Conservation (phyloP, 2,888 invertebrate genomes). For the Drosophila neotestacea region DNA sequence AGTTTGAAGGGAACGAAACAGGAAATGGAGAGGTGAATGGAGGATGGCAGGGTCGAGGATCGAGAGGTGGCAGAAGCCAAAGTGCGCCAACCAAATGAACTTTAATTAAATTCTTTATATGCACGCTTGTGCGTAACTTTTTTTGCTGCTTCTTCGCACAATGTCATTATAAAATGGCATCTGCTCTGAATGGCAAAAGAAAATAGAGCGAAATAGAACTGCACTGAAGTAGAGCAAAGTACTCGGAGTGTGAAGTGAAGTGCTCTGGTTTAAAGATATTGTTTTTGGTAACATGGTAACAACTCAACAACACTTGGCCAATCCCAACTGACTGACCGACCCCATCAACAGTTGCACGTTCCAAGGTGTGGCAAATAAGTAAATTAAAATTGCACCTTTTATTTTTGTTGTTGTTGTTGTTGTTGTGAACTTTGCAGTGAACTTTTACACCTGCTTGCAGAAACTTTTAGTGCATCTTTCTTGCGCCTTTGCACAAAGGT, state of each 20-base stretch:
- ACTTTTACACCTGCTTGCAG: constrained; percentile 61
- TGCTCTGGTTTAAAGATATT: background rate
- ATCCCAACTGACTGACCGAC: constrained; percentile 7
- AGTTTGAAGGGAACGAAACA: background rate
- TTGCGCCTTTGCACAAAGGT: constrained; percentile 56
- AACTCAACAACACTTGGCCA: background rate
- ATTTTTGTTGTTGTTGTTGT: background rate
- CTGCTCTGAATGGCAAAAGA: constrained; percentile 8
- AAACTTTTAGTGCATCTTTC: constrained; percentile 56
- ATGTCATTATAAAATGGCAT: constrained; percentile 62
- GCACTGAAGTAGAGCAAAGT: background rate
- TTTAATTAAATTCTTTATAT: constrained; percentile 76
- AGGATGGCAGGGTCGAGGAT: background rate
- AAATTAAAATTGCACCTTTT: constrained; percentile 63
- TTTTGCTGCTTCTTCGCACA: constrained; percentile 37
- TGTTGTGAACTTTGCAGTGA: constrained; percentile 54
- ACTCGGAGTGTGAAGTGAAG: background rate
- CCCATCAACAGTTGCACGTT: constrained; percentile 3
- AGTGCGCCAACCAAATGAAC: constrained; percentile 66
- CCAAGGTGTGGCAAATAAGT: constrained; percentile 49
- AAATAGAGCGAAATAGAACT: background rate
- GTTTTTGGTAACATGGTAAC: background rate
- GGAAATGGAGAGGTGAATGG: background rate
- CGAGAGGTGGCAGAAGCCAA: constrained; percentile 15
- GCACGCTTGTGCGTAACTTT: constrained; percentile 60